phyloP scores from a whole-genome alignment of 1,140 invertebrate species.

The Lepidurus apus region DNA sequence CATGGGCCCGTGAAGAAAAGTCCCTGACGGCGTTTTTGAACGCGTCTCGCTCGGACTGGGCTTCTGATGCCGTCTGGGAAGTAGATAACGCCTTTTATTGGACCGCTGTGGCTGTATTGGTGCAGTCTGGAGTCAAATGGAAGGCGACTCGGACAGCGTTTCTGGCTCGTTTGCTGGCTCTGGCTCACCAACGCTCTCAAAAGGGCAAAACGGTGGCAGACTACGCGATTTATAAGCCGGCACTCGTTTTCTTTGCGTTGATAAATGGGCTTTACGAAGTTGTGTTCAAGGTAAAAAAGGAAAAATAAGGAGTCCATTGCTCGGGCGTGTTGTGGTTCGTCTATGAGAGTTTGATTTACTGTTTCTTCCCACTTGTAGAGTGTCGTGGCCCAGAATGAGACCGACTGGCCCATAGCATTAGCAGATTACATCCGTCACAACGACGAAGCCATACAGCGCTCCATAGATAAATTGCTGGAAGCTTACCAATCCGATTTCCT shows the following conservation, averaged over 20 bases:
- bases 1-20: conserved; percentile 65
- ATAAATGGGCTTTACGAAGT: conserved; percentile 68
- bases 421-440: conserved; percentile 91
- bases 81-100: conserved; percentile 86
- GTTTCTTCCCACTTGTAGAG: conserved; percentile 25
- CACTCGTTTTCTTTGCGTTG: conserved; percentile 75
- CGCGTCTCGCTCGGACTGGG: conserved; percentile 36
- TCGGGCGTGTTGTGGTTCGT: neutral
- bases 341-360: neutral
- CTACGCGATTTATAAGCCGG: conserved; percentile 77
- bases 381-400: conserved; percentile 52
- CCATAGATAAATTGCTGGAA: conserved; percentile 72
- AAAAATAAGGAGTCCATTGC: neutral
- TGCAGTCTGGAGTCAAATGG: conserved; percentile 70
- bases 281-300: conserved; percentile 60
- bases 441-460: conserved; percentile 82
- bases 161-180: conserved; percentile 68
- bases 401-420: conserved; percentile 78
- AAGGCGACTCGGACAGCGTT: conserved; percentile 58
- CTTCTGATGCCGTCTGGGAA: conserved; percentile 75
- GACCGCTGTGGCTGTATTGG: conserved; percentile 67
- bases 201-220: conserved; percentile 52
- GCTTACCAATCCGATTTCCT: conserved; percentile 82
- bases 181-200: conserved; percentile 66
- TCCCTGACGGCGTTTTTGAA: conserved; percentile 50